These are phyloP conservation scores for Diabrotica undecimpunctata DNA, from an alignment of 1,140 invertebrate species.

Conservation along the genomic window DNA sequence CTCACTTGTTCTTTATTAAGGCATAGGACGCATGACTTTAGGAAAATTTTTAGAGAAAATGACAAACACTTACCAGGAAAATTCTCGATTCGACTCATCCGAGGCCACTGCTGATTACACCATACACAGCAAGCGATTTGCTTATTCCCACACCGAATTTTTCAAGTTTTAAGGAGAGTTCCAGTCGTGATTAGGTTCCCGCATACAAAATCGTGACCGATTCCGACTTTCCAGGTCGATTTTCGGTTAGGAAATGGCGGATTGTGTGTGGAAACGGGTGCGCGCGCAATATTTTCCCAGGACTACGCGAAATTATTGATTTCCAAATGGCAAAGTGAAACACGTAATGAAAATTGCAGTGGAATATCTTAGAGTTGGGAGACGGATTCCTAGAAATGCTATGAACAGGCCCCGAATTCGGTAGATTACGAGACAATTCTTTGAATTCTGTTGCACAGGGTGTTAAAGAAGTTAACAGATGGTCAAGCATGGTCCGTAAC, in stretches of 20 bases:
- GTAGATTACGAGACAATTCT: background rate
- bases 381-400: background rate
- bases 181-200: constrained; percentile 27
- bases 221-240: constrained; percentile 31
- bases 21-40: constrained; percentile 13
- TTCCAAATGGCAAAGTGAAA: constrained; percentile 35
- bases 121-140: constrained; percentile 32
- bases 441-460: background rate
- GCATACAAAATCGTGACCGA: constrained; percentile 30
- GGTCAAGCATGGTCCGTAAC: too few species aligned
- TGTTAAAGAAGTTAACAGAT: background rate
- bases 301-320: constrained; percentile 35
- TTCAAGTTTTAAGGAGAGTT: constrained; percentile 21
- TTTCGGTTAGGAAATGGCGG: constrained; percentile 34
- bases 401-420: background rate
- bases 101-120: constrained; percentile 40
- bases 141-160: constrained; percentile 13
- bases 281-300: constrained; percentile 33
- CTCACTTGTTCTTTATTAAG: constrained; percentile 12
- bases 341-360: constrained; percentile 32
- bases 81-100: constrained; percentile 36
- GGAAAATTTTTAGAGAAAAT: constrained; percentile 4
- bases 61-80: constrained; percentile 32
- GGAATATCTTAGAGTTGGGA: constrained; percentile 6
- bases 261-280: constrained; percentile 20